Evolutionary conservation across 2,113 vertebrate genomes (phyloP).

Genomic region (Pogonocichla stellata): DNA sequence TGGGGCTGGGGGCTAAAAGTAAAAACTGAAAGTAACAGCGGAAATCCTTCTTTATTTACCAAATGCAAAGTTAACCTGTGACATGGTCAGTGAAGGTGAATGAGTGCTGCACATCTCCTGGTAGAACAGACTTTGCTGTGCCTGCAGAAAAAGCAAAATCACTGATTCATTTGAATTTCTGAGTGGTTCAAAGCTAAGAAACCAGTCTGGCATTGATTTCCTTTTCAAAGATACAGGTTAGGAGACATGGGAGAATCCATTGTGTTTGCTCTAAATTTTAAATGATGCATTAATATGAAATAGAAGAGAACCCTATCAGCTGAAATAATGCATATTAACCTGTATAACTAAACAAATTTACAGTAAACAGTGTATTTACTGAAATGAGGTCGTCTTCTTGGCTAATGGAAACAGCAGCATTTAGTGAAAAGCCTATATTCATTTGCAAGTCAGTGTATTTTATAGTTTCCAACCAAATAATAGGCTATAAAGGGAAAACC

Average conservation of each 20-base stretch:
- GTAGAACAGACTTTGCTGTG: neutral
- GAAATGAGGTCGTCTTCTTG: neutral
- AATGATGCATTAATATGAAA: neutral
- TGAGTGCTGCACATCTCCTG: neutral
- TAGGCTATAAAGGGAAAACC: neutral
- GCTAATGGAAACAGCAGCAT: neutral
- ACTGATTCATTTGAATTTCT: neutral
- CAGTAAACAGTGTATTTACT: neutral
- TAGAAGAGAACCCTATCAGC: neutral
- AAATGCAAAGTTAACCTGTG: neutral
- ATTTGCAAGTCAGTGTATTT: slow-evolving; percentile 1
- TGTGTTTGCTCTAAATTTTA: neutral
- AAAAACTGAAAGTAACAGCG: neutral
- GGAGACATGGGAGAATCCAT: neutral
- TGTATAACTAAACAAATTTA: neutral
- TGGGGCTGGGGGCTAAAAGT: neutral
- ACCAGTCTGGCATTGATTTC: neutral
- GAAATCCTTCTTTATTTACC: neutral
- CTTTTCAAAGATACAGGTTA: neutral
- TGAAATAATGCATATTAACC: neutral
- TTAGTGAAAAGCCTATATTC: neutral
- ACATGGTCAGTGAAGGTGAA: neutral
- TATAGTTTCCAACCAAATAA: neutral
- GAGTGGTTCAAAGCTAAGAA: neutral
- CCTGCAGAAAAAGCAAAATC: neutral